A percentile compares a stretch with the other conserved stretches of the same genome.
Conservation (phyloP, 2,797 vertebrate genomes). For the Leptatherina wallacei region DNA sequence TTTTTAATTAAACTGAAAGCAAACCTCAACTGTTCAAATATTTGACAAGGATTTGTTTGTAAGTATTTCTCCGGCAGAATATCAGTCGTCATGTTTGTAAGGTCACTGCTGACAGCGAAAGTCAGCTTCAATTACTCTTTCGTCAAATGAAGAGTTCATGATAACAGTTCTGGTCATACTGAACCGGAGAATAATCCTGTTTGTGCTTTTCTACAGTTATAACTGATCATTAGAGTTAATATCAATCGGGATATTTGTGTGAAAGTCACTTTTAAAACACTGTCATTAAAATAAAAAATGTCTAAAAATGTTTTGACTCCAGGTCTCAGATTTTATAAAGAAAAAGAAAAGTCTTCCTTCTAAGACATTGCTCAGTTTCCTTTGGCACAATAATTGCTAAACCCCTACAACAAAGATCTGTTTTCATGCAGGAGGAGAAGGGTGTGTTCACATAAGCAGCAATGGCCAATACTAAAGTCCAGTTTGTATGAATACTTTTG, state of each 20-base stretch:
- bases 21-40: conserved; percentile 73
- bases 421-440: conserved; percentile 68
- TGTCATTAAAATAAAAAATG: conserved; percentile 19
- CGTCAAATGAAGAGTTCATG: conserved; percentile 40
- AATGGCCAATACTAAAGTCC: conserved; percentile 30
- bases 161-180: conserved; percentile 58
- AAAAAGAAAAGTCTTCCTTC: conserved; percentile 33
- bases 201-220: conserved; percentile 75
- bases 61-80: conserved; percentile 57
- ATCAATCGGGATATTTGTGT: conserved; percentile 21
- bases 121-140: conserved; percentile 46
- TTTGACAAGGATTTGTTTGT: conserved; percentile 72
- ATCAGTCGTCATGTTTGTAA: conserved; percentile 42
- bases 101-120: conserved; percentile 56
- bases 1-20: conserved; percentile 66
- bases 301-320: conserved; percentile 26
- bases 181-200: conserved; percentile 30
- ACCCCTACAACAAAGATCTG: conserved; percentile 56
- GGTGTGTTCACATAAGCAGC: conserved; percentile 64
- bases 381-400: conserved; percentile 82
- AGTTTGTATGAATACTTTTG: conserved; percentile 47
- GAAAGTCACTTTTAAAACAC: conserved; percentile 4
- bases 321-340: conserved; percentile 24
- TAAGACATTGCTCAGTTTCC: conserved; percentile 72
- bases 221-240: conserved; percentile 41